Percentiles rank a stretch among this genome's conserved stretches.
Evolutionary conservation across 2,888 invertebrate genomes (phyloP).

Genomic region (Neoscelio sp.): DNA sequence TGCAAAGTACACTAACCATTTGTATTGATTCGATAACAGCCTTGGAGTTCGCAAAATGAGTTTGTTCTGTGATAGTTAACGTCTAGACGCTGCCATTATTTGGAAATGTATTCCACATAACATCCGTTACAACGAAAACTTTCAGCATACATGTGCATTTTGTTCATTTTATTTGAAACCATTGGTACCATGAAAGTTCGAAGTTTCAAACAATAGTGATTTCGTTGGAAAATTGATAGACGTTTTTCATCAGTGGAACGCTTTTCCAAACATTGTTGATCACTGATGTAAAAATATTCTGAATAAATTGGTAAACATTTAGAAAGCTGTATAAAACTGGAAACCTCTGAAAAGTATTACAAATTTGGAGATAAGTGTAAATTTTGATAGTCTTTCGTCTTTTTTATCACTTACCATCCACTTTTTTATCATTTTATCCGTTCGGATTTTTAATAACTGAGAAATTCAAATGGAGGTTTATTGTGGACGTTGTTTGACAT

Average conservation of each 20-base stretch:
- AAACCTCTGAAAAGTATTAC: too few relatives aligned
- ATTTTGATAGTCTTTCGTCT: too few relatives aligned
- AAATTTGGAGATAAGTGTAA: too few relatives aligned
- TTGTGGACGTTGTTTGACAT: too few relatives aligned
- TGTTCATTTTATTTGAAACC: slow-evolving; percentile 13
- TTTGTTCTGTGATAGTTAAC: slow-evolving; percentile 24
- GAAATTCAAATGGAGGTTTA: too few relatives aligned
- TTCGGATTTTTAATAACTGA: too few relatives aligned
- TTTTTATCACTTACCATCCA: too few relatives aligned
- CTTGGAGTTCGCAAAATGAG: slow-evolving; percentile 21
- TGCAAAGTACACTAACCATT: neutral
- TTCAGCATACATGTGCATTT: neutral
- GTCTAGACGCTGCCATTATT: neutral
- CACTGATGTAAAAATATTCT: too few relatives aligned
- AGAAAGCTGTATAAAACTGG: too few relatives aligned
- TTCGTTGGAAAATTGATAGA: slow-evolving; percentile 10
- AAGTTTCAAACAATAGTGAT: slow-evolving; percentile 41
- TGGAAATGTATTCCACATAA: neutral
- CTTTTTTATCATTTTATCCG: too few relatives aligned
- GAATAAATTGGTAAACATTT: too few relatives aligned
- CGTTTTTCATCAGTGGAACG: slow-evolving; percentile 19
- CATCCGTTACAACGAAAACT: slow-evolving; percentile 12
- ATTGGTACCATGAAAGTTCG: slow-evolving; percentile 4
- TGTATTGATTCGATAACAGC: slow-evolving; percentile 12
- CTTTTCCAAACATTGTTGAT: too few relatives aligned